Conservation (phyloP, 1,140 invertebrate species). For the Drosophila bifasciata region DNA sequence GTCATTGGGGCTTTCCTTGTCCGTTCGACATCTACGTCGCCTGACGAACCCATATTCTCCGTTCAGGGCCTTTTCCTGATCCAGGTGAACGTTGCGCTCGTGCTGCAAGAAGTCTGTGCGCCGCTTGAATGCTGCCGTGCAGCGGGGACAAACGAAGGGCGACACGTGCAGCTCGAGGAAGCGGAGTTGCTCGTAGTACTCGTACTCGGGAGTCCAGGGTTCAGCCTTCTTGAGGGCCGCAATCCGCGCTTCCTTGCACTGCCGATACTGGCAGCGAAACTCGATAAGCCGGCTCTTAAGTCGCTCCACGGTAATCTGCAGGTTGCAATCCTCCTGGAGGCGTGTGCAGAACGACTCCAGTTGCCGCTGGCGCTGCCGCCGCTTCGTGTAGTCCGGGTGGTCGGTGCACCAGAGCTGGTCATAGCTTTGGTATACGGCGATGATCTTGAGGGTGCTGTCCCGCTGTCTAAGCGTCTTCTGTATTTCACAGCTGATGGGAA, state of each 20-base stretch:
- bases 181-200: conserved; percentile 59
- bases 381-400: conserved; percentile 74
- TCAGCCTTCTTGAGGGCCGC: conserved; percentile 28
- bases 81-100: conserved; percentile 59
- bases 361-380: conserved; percentile 54
- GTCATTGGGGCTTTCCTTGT: background rate
- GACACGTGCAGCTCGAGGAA: conserved; percentile 72
- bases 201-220: conserved; percentile 54
- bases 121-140: conserved; percentile 51
- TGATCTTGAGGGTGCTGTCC: conserved; percentile 72
- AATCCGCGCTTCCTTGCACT: conserved; percentile 62
- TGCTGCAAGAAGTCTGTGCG: conserved; percentile 60
- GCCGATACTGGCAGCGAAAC: conserved; percentile 69
- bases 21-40: conserved; percentile 9
- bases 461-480: conserved; percentile 62
- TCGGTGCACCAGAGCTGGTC: conserved; percentile 71
- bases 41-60: conserved; percentile 9
- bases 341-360: conserved; percentile 63
- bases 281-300: conserved; percentile 69
- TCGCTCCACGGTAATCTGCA: conserved; percentile 66
- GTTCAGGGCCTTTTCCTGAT: conserved; percentile 30
- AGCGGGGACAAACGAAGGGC: conserved; percentile 60
- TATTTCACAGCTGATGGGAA: conserved; percentile 59
- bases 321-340: conserved; percentile 65
- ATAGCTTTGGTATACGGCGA: conserved; percentile 63